Conservation (phyloP, 1,140 invertebrate species). For the Drosophila repletoides region DNA sequence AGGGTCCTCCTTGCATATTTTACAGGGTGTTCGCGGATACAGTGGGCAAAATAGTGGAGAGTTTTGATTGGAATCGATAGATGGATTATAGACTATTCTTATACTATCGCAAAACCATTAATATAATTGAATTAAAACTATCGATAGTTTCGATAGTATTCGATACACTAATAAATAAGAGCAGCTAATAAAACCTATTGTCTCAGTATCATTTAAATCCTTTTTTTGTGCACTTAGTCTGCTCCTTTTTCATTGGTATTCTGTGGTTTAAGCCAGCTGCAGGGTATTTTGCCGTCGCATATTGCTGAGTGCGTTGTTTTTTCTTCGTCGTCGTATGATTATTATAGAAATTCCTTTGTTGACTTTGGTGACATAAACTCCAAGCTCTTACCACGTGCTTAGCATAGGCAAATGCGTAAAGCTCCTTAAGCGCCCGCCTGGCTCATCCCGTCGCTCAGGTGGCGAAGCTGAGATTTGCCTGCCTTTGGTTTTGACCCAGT, state of each 20-base stretch:
- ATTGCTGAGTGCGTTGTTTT: background rate
- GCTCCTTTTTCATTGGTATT: background rate
- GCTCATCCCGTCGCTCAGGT: background rate
- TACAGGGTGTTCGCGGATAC: background rate
- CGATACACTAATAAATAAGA: no score
- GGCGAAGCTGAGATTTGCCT: slow-evolving; percentile 28
- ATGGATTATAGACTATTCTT: no score
- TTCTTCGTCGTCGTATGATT: slow-evolving; percentile 38
- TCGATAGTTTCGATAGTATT: no score
- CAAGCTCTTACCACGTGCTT: slow-evolving; percentile 54
- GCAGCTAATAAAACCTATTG: no score
- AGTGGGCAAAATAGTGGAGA: no score
- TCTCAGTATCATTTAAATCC: no score
- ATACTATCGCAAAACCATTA: no score
- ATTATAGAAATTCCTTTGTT: slow-evolving; percentile 62
- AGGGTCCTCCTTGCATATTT: background rate
- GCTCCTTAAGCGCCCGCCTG: slow-evolving; percentile 8
- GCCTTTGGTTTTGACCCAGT: slow-evolving; percentile 17
- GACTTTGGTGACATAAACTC: slow-evolving; percentile 41
- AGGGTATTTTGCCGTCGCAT: slow-evolving; percentile 1
- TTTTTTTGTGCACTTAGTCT: background rate
- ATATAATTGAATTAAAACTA: no score
- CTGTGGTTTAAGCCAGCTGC: background rate
- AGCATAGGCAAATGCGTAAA: slow-evolving; percentile 63
- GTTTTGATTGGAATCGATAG: no score